Percentiles rank a stretch among this genome's conserved stretches.
These are phyloP conservation scores for Alectoris magna DNA, from an alignment of 2,797 vertebrate species.

Conservation along the genomic window DNA sequence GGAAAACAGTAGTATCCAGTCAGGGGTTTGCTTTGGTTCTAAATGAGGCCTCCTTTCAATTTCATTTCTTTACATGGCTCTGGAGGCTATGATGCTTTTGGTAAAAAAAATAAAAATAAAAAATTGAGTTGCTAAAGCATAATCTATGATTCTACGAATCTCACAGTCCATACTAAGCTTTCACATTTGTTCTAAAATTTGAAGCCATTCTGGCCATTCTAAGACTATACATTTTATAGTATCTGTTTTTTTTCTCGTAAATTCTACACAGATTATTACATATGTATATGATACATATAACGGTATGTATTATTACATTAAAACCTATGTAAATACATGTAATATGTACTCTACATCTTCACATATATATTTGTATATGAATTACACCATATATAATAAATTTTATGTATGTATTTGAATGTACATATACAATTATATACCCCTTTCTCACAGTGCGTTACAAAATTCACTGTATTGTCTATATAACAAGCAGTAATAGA, in stretches of 20 bases:
- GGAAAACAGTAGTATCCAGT: background rate
- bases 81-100: background rate
- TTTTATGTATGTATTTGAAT: background rate
- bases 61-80: background rate
- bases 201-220: background rate
- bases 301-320: background rate
- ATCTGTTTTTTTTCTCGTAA: background rate
- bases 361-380: background rate
- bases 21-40: background rate
- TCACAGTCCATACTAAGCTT: background rate
- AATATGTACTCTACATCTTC: background rate
- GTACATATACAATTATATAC: background rate
- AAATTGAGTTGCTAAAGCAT: background rate
- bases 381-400: background rate
- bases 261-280: background rate
- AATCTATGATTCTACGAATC: background rate
- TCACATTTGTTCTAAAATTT: background rate
- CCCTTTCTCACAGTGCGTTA: background rate
- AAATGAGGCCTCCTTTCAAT: slow-evolving; percentile 4
- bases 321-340: background rate
- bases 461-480: background rate
- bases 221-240: background rate
- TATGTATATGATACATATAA: no score
- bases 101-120: background rate
- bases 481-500: background rate